These are phyloP conservation scores for Pentalonia nigronervosa DNA, from an alignment of 1,140 invertebrate species.

Conservation along the genomic window DNA sequence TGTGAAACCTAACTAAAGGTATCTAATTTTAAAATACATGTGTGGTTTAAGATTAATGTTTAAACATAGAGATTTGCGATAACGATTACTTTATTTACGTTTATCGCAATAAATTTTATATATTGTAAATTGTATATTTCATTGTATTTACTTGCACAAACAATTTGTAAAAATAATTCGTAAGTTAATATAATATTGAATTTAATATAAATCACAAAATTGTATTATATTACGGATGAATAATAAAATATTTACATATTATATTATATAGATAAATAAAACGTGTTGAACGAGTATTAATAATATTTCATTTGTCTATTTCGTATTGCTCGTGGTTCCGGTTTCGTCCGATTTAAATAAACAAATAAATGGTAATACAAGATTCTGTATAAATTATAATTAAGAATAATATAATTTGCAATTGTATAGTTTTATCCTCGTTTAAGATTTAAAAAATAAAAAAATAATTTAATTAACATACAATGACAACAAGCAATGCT, in stretches of 20 bases:
- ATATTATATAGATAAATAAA: background rate
- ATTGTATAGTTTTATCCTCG: background rate
- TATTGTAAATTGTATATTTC: background rate
- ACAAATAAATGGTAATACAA: background rate
- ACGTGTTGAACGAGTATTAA: background rate
- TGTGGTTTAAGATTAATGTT: background rate
- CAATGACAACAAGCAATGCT: no score
- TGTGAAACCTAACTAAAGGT: no score
- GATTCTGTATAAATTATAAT: background rate
- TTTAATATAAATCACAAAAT: background rate
- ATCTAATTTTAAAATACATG: background rate
- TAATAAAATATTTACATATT: background rate
- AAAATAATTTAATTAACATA: background rate
- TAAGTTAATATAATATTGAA: background rate
- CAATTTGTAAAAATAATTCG: background rate
- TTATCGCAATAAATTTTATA: background rate
- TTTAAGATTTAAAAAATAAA: background rate
- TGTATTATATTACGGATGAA: background rate
- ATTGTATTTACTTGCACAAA: background rate
- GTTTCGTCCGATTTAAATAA: background rate
- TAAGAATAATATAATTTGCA: background rate
- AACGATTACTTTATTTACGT: background rate
- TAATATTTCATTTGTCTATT: background rate
- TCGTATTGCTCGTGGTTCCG: background rate
- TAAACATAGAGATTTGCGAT: background rate